phyloP scores from a whole-genome alignment of 2,113 vertebrate species.

The Sylvilagus bachmani region DNA sequence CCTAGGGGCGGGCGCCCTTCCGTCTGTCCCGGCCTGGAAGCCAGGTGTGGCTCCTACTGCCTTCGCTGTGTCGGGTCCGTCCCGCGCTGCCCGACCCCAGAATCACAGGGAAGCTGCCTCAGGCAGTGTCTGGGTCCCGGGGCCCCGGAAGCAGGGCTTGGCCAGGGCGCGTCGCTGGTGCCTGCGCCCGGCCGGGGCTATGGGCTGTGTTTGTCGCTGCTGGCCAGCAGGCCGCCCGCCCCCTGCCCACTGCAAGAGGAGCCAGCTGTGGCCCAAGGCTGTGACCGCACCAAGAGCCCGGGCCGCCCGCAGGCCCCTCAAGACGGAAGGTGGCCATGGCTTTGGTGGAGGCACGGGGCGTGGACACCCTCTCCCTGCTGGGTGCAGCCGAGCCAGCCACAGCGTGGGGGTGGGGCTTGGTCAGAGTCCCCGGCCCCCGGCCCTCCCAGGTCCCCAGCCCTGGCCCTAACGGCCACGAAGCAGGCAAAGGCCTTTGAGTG shows the following conservation, averaged over 20 bases:
- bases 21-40: background rate
- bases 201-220: background rate
- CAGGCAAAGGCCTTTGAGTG: background rate
- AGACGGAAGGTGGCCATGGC: background rate
- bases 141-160: background rate
- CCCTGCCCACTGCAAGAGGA: background rate
- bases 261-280: background rate
- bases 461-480: fast-evolving
- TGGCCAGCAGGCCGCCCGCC: background rate
- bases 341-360: background rate
- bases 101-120: background rate
- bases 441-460: background rate
- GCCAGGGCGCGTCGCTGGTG: fast-evolving
- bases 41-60: no score
- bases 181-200: fast-evolving
- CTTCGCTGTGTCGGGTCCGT: no score
- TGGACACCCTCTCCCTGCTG: background rate
- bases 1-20: background rate
- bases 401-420: background rate
- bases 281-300: background rate
- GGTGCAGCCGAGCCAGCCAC: background rate
- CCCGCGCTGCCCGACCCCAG: background rate
- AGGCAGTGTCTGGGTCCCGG: fast-evolving
- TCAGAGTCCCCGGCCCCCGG: fast-evolving
- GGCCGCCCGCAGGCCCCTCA: background rate